Evolutionary conservation across 2,113 vertebrate genomes (phyloP).

Genomic region (Elachura formosa): DNA sequence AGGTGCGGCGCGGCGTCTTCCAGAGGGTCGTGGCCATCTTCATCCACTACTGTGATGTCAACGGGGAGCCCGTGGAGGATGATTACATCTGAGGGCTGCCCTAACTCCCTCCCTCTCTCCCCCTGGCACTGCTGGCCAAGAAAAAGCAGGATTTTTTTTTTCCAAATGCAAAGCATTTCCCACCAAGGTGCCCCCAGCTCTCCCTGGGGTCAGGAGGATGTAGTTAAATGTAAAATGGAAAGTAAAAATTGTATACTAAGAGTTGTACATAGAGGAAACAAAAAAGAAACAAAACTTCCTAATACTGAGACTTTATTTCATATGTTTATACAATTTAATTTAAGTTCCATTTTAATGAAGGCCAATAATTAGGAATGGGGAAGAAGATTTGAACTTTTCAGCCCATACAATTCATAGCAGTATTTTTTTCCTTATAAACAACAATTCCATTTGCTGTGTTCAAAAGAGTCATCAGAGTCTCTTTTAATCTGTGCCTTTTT

Average conservation of each 20-base stretch:
- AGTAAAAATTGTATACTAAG: conserved; percentile 72
- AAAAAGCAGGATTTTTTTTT: neutral
- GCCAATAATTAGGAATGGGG: conserved; percentile 62
- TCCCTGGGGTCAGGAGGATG: neutral
- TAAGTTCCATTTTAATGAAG: conserved; percentile 77
- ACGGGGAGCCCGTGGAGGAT: conserved; percentile 92
- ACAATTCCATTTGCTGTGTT: conserved; percentile 58
- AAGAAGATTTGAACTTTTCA: conserved; percentile 62
- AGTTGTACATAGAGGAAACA: conserved; percentile 72
- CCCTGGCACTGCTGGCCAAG: neutral
- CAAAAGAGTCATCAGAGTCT: conserved; percentile 66
- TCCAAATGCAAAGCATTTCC: neutral
- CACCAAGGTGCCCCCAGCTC: neutral
- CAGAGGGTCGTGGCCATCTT: conserved; percentile 94
- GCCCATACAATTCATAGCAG: conserved; percentile 49
- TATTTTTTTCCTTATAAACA: conserved; percentile 42
- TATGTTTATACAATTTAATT: conserved; percentile 83
- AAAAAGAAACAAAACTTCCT: conserved; percentile 45
- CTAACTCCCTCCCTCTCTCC: neutral
- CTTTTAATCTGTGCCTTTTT: conserved; percentile 80
- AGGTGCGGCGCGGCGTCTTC: conserved; percentile 88
- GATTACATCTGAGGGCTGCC: conserved; percentile 84
- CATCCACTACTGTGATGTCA: conserved; percentile 96
- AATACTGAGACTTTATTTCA: conserved; percentile 75
- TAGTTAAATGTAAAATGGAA: conserved; percentile 71